Conservation (phyloP, 2,888 invertebrate species). For the Apodemia hepburni region DNA sequence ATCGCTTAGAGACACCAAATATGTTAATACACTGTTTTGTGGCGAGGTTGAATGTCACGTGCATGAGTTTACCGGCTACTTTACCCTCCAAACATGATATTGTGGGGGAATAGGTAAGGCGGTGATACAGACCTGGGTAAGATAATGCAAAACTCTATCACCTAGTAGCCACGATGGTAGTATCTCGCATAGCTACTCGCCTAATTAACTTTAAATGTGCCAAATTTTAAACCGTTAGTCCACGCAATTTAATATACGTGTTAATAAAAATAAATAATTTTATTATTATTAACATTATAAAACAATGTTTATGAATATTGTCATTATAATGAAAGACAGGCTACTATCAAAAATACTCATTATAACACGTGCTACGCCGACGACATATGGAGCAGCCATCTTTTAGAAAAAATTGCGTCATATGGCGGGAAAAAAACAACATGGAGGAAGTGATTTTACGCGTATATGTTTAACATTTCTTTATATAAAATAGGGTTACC, state of each 20-base stretch:
- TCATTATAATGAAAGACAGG: constrained; percentile 10
- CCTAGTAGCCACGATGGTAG: too few species aligned
- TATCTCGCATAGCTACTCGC: too few species aligned
- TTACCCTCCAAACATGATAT: too few species aligned
- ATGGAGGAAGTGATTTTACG: constrained; percentile 77
- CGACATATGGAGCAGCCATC: constrained; percentile 60
- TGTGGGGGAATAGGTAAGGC: too few species aligned
- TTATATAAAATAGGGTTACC: constrained; percentile 42
- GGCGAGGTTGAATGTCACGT: too few species aligned
- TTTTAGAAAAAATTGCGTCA: constrained; percentile 63
- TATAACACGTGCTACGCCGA: constrained; percentile 53
- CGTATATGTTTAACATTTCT: constrained; percentile 59
- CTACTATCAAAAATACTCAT: constrained; percentile 24
- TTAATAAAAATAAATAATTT: background rate
- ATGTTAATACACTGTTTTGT: too few species aligned
- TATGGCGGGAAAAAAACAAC: constrained; percentile 63
- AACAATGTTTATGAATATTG: background rate
- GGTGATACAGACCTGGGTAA: too few species aligned
- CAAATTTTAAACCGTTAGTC: background rate
- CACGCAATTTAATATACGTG: background rate
- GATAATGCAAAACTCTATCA: too few species aligned
- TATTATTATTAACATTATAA: too few species aligned
- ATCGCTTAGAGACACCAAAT: too few species aligned
- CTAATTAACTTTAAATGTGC: too few species aligned
- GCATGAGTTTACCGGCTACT: too few species aligned